These are phyloP conservation scores for Lutjanus argentimaculatus DNA, from an alignment of 2,797 vertebrate species.

Conservation along the genomic window DNA sequence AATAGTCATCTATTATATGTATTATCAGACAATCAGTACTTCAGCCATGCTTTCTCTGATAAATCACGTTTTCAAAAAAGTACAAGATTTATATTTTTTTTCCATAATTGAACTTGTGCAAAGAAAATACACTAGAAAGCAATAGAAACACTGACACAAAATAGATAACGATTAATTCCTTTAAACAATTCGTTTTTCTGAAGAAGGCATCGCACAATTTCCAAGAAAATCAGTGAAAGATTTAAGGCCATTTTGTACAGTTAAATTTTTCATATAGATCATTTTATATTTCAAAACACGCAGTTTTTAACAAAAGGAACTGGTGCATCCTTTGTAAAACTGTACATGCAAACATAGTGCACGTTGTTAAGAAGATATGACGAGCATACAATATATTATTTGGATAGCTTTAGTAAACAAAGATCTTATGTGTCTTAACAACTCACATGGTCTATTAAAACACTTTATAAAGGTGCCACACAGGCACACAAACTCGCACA, in stretches of 20 bases:
- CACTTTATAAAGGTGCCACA: slow-evolving; percentile 62
- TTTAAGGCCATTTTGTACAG: slow-evolving; percentile 99
- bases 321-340: slow-evolving; percentile 93
- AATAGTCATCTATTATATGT: slow-evolving; percentile 89
- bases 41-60: slow-evolving; percentile 88
- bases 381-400: slow-evolving; percentile 90
- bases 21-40: slow-evolving; percentile 88
- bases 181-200: slow-evolving; percentile 83
- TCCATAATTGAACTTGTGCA: slow-evolving; percentile 82
- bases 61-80: slow-evolving; percentile 85
- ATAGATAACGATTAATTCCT: slow-evolving; percentile 83
- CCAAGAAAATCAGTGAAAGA: slow-evolving; percentile 94
- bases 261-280: slow-evolving; percentile 76
- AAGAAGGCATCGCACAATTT: slow-evolving; percentile 96
- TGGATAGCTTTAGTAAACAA: slow-evolving; percentile 92
- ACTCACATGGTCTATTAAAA: slow-evolving; percentile 86
- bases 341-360: slow-evolving; percentile 96
- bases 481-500: slow-evolving; percentile 14
- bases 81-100: slow-evolving; percentile 78
- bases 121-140: slow-evolving; percentile 91
- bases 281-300: slow-evolving; percentile 83
- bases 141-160: slow-evolving; percentile 90
- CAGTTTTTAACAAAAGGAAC: slow-evolving; percentile 84
- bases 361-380: slow-evolving; percentile 89
- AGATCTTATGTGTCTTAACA: slow-evolving; percentile 86